Percentiles rank a stretch among this genome's conserved stretches.
These are phyloP conservation scores for Chromobotia macracanthus DNA, from an alignment of 2,797 vertebrate genomes.

Conservation along the genomic window DNA sequence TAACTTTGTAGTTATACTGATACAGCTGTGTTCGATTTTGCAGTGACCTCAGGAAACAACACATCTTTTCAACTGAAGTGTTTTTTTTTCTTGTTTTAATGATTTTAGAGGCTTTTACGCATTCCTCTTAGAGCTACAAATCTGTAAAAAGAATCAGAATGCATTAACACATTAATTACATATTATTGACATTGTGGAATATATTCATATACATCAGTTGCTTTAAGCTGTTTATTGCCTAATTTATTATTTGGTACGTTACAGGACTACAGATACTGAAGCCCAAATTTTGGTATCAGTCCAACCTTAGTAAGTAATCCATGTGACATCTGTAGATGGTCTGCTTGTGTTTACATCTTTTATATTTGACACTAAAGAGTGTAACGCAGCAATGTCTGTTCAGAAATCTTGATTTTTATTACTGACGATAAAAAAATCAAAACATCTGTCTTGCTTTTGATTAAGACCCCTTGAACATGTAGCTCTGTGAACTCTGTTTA, in stretches of 20 bases:
- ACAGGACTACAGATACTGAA: too few species aligned
- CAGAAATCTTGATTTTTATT: slow-evolving; percentile 21
- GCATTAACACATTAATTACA: too few species aligned
- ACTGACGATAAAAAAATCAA: not conserved
- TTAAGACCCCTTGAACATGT: slow-evolving; percentile 22
- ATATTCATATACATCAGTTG: not conserved
- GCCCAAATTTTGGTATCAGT: too few species aligned
- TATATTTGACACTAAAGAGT: too few species aligned
- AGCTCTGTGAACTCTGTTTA: not conserved
- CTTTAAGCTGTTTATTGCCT: not conserved
- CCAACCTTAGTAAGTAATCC: not conserved
- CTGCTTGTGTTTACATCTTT: too few species aligned
- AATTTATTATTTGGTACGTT: not conserved
- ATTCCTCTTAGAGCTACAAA: too few species aligned
- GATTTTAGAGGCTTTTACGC: too few species aligned
- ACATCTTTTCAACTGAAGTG: not conserved
- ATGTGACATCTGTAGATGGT: not conserved
- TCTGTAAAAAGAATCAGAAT: too few species aligned
- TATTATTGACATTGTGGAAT: too few species aligned
- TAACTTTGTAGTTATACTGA: too few species aligned
- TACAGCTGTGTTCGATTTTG: not conserved
- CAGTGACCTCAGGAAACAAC: not conserved
- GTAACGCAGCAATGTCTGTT: not conserved
- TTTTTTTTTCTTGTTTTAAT: too few species aligned
- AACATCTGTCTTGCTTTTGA: slow-evolving; percentile 25